Conservation (phyloP, 1,140 invertebrate genomes). For the Callitettix versicolor region DNA sequence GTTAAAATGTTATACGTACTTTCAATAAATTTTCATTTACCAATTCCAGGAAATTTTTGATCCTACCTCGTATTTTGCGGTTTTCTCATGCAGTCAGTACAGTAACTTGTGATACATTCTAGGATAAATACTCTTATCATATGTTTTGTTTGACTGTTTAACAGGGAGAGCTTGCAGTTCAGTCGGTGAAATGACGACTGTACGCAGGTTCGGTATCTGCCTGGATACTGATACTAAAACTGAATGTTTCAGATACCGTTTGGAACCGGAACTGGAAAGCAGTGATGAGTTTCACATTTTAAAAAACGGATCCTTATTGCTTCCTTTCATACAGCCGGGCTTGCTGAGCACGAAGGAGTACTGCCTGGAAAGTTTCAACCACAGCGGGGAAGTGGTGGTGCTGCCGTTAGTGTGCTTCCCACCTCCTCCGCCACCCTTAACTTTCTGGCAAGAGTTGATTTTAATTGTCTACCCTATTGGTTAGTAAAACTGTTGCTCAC, state of each 20-base stretch:
- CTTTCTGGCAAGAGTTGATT: conserved; percentile 25
- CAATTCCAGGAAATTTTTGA: too few species aligned
- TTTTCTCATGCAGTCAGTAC: too few species aligned
- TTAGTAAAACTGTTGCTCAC: too few species aligned
- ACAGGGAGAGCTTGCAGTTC: too few species aligned
- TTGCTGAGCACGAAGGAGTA: conserved; percentile 40
- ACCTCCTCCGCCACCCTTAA: conserved; percentile 29
- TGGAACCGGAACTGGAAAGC: conserved; percentile 37
- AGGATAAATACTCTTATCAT: too few species aligned
- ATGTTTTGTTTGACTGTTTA: too few species aligned
- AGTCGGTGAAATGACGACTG: too few species aligned
- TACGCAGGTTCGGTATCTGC: too few species aligned
- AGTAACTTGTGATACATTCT: too few species aligned
- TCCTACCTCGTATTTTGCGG: background rate
- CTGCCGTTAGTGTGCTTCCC: conserved; percentile 37
- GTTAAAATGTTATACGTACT: too few species aligned
- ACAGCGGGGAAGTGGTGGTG: conserved; percentile 16
- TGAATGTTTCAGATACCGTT: conserved; percentile 35
- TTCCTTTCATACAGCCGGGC: conserved; percentile 31
- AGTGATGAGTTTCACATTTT: conserved; percentile 44
- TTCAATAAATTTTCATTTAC: too few species aligned
- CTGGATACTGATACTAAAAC: too few species aligned
- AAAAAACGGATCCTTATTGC: conserved; percentile 45
- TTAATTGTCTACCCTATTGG: conserved; percentile 16
- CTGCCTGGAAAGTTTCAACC: conserved; percentile 35